phyloP scores from a whole-genome alignment of 2,797 vertebrate species.

The Neopelma chrysocephalum region DNA sequence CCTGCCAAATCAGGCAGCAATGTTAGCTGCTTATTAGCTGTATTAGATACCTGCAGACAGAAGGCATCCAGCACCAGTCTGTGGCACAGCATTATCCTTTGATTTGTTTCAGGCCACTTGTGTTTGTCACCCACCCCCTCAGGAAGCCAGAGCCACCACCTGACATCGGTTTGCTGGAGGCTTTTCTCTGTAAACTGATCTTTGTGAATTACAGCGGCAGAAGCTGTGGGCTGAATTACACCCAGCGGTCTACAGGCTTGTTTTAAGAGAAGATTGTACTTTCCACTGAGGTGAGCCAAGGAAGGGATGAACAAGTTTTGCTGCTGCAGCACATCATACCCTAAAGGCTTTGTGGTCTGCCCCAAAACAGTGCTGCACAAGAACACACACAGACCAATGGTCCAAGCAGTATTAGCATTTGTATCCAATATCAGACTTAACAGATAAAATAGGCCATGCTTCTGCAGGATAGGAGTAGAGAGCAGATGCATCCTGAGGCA shows the following conservation, averaged over 20 bases:
- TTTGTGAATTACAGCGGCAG: background rate
- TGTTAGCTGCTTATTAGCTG: background rate
- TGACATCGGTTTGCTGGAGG: background rate
- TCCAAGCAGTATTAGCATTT: background rate
- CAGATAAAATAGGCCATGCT: background rate
- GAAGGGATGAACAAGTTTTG: background rate
- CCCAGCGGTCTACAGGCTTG: background rate
- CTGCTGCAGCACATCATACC: background rate
- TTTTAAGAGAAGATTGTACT: background rate
- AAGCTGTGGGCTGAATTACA: background rate
- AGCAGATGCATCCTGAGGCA: background rate
- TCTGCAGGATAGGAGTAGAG: background rate
- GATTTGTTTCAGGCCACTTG: conserved; percentile 7
- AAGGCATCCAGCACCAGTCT: background rate
- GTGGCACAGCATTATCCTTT: background rate
- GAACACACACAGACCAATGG: rapidly evolving
- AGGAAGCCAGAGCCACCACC: background rate
- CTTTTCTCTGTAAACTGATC: background rate
- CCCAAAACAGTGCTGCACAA: background rate
- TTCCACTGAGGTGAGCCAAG: background rate
- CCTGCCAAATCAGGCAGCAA: conserved; percentile 2
- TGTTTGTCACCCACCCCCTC: background rate
- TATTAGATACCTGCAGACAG: background rate
- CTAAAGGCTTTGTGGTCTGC: background rate
- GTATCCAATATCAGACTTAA: background rate